phyloP scores from a whole-genome alignment of 2,113 vertebrate genomes.

The Cyanistes caeruleus region DNA sequence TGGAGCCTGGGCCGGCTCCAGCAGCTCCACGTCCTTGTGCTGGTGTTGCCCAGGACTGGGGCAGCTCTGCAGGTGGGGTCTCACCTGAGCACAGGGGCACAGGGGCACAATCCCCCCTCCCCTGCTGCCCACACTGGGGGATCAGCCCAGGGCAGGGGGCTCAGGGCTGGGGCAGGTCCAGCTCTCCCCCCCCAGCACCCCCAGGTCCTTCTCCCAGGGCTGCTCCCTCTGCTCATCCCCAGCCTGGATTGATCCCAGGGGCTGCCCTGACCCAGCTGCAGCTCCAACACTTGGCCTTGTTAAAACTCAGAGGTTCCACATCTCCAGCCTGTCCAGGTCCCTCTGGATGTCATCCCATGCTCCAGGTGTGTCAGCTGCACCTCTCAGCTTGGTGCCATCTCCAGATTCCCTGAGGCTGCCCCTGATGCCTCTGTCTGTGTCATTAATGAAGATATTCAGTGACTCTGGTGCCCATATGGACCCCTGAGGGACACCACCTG shows the following conservation, averaged over 20 bases:
- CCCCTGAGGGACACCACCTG: neutral
- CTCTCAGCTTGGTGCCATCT: neutral
- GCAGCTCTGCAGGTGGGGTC: neutral
- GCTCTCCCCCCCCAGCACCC: neutral
- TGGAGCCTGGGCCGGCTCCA: accelerated
- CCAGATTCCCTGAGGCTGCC: neutral
- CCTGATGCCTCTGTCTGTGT: neutral
- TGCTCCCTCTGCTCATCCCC: neutral
- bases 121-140: neutral
- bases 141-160: neutral
- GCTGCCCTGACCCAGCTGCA: too few species aligned
- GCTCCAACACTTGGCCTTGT: neutral
- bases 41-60: neutral
- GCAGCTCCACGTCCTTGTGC: neutral
- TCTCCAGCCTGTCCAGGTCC: neutral
- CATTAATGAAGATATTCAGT: neutral
- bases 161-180: neutral
- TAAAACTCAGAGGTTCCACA: neutral
- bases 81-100: neutral
- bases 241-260: neutral
- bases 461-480: neutral
- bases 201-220: neutral
- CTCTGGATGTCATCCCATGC: neutral
- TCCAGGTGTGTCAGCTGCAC: neutral
- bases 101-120: neutral